phyloP scores from a whole-genome alignment of 2,888 invertebrate species.

The Ferrisia virgata region DNA sequence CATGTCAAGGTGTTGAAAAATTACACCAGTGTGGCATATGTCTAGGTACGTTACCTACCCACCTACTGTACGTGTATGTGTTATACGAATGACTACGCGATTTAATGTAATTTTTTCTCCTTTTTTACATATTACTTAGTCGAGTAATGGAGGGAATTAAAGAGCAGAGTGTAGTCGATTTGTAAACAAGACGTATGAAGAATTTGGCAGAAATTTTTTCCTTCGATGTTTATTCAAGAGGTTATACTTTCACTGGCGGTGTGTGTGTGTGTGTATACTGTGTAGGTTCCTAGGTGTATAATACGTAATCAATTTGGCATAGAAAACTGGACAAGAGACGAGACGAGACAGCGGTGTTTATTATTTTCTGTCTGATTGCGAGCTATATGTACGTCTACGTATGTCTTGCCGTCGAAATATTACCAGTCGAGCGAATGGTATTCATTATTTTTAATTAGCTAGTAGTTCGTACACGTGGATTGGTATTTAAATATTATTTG shows the following conservation, averaged over 20 bases:
- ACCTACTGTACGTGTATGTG: no score
- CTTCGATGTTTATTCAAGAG: not conserved
- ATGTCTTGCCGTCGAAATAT: not conserved
- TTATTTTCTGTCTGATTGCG: not conserved
- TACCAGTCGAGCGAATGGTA: not conserved
- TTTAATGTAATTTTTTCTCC: no score
- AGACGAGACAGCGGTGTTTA: not conserved
- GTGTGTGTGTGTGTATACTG: no score
- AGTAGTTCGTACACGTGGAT: conserved; percentile 1
- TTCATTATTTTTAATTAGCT: conserved; percentile 1
- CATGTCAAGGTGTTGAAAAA: not conserved
- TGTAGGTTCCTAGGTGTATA: no score
- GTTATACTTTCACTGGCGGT: not conserved
- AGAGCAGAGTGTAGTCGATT: no score
- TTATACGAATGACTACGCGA: no score
- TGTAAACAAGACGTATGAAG: not conserved
- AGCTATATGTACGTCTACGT: no score
- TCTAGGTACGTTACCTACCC: no score
- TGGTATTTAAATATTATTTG: not conserved
- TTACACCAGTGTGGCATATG: no score
- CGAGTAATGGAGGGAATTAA: no score
- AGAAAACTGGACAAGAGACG: not conserved
- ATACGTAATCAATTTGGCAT: not conserved
- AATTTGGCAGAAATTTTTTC: not conserved
- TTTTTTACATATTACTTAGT: no score